Conservation (phyloP, 2,113 vertebrate genomes). For the Mugil cephalus region DNA sequence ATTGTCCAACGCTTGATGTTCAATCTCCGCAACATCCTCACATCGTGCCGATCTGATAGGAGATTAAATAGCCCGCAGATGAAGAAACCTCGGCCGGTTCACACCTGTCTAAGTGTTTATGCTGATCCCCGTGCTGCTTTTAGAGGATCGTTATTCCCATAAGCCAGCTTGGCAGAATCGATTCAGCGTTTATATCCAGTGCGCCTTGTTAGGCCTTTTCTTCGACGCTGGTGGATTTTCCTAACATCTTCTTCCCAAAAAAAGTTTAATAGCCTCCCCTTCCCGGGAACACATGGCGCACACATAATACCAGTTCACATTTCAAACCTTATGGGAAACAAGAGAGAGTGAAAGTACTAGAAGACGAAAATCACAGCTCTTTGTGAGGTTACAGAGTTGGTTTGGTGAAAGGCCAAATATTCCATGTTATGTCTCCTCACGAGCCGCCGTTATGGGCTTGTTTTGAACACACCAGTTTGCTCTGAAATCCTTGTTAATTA, state of each 20-base stretch:
- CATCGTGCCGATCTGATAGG: slow-evolving; percentile 2
- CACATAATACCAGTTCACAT: slow-evolving; percentile 58
- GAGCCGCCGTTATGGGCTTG: slow-evolving; percentile 44
- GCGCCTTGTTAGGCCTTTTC: slow-evolving; percentile 36
- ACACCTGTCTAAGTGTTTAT: slow-evolving; percentile 52
- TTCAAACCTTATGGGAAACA: slow-evolving; percentile 55
- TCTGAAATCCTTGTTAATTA: slow-evolving; percentile 56
- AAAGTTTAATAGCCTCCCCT: slow-evolving; percentile 54
- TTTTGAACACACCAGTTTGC: slow-evolving; percentile 52
- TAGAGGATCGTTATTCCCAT: slow-evolving; percentile 11
- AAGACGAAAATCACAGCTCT: slow-evolving; percentile 46
- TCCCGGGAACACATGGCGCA: slow-evolving; percentile 44
- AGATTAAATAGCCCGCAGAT: slow-evolving; percentile 12
- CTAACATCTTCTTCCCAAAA: slow-evolving; percentile 47
- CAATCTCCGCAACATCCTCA: slow-evolving; percentile 34
- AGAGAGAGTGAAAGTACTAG: slow-evolving; percentile 21
- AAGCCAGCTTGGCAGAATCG: slow-evolving; percentile 34
- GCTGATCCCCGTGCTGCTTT: slow-evolving; percentile 1
- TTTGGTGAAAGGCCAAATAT: slow-evolving; percentile 65
- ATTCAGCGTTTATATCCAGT: slow-evolving; percentile 39
- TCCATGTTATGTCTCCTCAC: slow-evolving; percentile 64
- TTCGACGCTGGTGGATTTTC: slow-evolving; percentile 35
- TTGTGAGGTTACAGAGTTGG: slow-evolving; percentile 40
- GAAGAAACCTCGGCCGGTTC: slow-evolving; percentile 30
- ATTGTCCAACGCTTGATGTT: slow-evolving; percentile 34